Evolutionary conservation across 2,113 vertebrate species (phyloP).

Genomic region (Eurystomus gularis): DNA sequence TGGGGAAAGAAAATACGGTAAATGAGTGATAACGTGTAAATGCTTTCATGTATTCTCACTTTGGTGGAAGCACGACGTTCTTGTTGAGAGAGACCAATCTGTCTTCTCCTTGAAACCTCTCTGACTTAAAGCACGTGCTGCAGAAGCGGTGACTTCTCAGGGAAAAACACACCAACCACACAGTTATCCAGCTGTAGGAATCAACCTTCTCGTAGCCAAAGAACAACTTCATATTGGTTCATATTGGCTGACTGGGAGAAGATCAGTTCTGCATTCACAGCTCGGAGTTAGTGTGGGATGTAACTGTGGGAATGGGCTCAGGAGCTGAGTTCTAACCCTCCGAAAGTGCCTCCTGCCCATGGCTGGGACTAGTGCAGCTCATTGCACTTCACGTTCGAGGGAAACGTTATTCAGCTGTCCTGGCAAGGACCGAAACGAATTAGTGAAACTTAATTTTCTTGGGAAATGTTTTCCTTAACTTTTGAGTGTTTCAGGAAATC

Average conservation of each 20-base stretch:
- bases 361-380: fast-evolving
- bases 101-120: background rate
- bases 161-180: background rate
- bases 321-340: background rate
- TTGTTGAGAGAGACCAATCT: background rate
- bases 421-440: background rate
- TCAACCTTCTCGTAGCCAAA: background rate
- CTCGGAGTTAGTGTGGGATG: background rate
- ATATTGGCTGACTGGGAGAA: background rate
- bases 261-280: background rate
- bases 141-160: background rate
- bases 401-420: fast-evolving
- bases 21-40: background rate
- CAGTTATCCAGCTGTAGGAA: background rate
- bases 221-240: fast-evolving
- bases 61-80: background rate
- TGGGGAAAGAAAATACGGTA: background rate
- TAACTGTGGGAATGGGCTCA: background rate
- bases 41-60: background rate
- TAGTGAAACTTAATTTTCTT: background rate
- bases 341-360: background rate
- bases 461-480: background rate
- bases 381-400: fast-evolving
- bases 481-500: background rate
- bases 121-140: background rate